A percentile compares a stretch with the other conserved stretches of the same genome.
Evolutionary conservation across 2,888 invertebrate species (phyloP).

Genomic region (Tridacna gigas): DNA sequence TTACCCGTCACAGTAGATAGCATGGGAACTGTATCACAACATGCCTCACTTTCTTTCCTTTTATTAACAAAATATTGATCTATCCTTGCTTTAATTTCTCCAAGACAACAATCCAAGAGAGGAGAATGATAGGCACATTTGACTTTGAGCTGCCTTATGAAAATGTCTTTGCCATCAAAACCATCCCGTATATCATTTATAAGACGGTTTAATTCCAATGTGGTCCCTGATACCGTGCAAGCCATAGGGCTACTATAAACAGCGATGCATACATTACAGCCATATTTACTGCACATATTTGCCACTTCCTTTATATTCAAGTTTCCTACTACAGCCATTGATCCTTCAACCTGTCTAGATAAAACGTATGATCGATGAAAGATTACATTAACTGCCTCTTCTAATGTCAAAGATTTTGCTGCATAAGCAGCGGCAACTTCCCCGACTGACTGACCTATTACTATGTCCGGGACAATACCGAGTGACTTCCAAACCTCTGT

Average conservation of each 20-base stretch:
- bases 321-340: slow-evolving; percentile 68
- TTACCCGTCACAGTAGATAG: slow-evolving; percentile 71
- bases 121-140: slow-evolving; percentile 74
- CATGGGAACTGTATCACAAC: not conserved
- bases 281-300: slow-evolving; percentile 27
- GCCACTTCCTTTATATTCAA: slow-evolving; percentile 44
- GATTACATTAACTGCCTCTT: slow-evolving; percentile 67
- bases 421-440: slow-evolving; percentile 73
- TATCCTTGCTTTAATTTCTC: slow-evolving; percentile 36
- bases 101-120: slow-evolving; percentile 54
- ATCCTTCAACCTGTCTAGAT: slow-evolving; percentile 49
- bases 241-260: slow-evolving; percentile 64
- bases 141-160: slow-evolving; percentile 36
- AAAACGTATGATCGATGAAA: slow-evolving; percentile 63
- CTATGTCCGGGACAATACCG: slow-evolving; percentile 64
- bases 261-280: slow-evolving; percentile 46
- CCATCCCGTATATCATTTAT: not conserved
- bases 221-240: slow-evolving; percentile 67
- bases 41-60: no score
- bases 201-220: slow-evolving; percentile 16
- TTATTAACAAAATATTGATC: not conserved
- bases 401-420: slow-evolving; percentile 58
- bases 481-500: slow-evolving; percentile 58
- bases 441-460: slow-evolving; percentile 74
- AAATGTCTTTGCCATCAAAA: not conserved